These are phyloP conservation scores for Alloplasta piceator DNA, from an alignment of 2,888 invertebrate species.

Conservation along the genomic window DNA sequence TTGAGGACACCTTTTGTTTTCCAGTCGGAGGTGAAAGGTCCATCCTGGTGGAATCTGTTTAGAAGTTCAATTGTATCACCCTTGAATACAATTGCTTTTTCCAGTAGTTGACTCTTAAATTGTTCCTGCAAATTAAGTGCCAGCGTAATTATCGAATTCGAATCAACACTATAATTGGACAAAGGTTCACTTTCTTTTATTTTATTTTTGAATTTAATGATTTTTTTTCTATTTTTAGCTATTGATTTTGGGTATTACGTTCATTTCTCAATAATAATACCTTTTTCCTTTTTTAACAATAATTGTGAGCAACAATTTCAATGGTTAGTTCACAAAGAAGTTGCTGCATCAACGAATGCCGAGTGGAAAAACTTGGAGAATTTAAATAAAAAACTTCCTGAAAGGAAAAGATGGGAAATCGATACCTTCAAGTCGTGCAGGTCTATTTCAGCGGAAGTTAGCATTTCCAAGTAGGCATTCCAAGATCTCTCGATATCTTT, in stretches of 20 bases:
- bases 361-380: too few species aligned
- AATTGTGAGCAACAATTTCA: background rate
- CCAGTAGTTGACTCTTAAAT: constrained; percentile 89
- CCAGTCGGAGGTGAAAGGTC: constrained; percentile 87
- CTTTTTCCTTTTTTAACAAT: too few species aligned
- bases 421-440: constrained; percentile 88
- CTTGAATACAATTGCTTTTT: constrained; percentile 89
- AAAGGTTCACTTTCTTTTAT: constrained; percentile 6
- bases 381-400: too few species aligned
- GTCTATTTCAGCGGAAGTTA: constrained; percentile 90
- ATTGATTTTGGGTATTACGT: too few species aligned
- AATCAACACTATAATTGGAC: constrained; percentile 50
- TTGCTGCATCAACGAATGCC: too few species aligned
- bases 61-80: constrained; percentile 88
- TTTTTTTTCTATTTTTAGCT: too few species aligned
- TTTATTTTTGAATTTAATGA: too few species aligned
- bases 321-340: too few species aligned
- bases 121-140: constrained; percentile 84
- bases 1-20: constrained; percentile 70
- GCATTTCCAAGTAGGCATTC: constrained; percentile 88
- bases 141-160: constrained; percentile 47
- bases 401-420: background rate
- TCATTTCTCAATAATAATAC: too few species aligned
- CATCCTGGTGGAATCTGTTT: constrained; percentile 88
- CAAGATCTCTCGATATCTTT: constrained; percentile 87